Evolutionary conservation across 2,888 invertebrate genomes (phyloP), one percentile per base, ranked within the genome.

Genomic region (Pristionchus exspectatus): DNA sequence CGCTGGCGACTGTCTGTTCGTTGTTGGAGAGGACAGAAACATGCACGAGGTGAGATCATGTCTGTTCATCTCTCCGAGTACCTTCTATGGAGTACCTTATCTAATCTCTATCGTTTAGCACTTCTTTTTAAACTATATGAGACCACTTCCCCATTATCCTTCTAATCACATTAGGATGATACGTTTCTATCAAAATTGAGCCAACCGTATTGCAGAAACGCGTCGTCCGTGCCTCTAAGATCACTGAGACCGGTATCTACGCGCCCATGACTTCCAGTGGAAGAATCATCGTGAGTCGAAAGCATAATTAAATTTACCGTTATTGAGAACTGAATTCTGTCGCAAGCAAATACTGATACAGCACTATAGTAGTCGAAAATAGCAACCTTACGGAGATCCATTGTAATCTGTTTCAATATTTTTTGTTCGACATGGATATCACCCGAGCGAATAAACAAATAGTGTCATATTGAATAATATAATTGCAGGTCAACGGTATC

Each of bases 1-100:
- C 16, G 90, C 90, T 9, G 94, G 93, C 66, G 94, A 95, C 88
- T 94, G 95, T 86, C 90, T 94, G 10, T 94, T 92, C 90, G 91
- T 90, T 33, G 89, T 90, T n/a, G 81, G 90, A 12, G 91, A 90
- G 77, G 90, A 84, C 18, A 12, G 69, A 30, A 69, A 69, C 16
- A 69, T 69, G 69, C 69, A 30, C 30, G 69, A 69, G 33, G 69
- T 69, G 27, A 18, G 59, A 9, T 10, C 33, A 33, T 30, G 5
- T 14, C 30, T 72, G 16, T 9, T 3, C 33, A 5, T 72, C 1
- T 72, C 1, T 59, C 14, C 27, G 12, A 50, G 44, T 9, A 44
- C 9, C 9, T 44, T 44, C 44, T 44, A 44, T n/a, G n/a, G 44
- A 44, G 44, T 50, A 50, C 44, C 44, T 50, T 9, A 50, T 50